Evolutionary conservation across 2,888 invertebrate species (phyloP), one percentile per base, ranked within the genome.

Genomic region (Ichneumon xanthorius): DNA sequence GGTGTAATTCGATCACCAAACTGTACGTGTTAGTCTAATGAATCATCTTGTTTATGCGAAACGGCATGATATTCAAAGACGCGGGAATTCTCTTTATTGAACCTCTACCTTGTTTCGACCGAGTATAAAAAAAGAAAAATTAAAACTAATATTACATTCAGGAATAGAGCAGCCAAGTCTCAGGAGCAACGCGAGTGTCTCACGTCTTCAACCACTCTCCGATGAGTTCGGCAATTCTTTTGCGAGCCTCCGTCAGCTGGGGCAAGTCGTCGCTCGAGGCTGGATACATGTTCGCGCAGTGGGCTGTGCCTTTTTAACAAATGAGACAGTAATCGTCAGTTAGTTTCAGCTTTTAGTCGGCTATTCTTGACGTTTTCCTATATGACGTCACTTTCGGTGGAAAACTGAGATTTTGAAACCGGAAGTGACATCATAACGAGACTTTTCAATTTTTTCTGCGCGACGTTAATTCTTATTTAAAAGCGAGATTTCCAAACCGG

Each of bases 251-350:
- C 50, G 94, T 95, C 84, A 98, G 94, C 79, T 96, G 95, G 0
- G 96, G 96, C 4, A 95, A 94, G 94, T 99, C 98, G 0, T 94
- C 92, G 0, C 95, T 94, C 7, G 95, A 94, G 6, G 96, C 94
- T 40, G 98, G 98, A 92, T 98, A 98, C 98, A 98, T 98, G 92
- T 98, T 97, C 0, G 98, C 98, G 94, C 98, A 99, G 93, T 99
- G 98, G 6, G 98, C 98, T n/a, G 98, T 98, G 58, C 98, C 98
- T 97, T 91, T 97, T 91, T 2, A 94, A 93, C 75, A 19, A 72
- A 84, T 48, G 63, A 86, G 37, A 48, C 1, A 5, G 19, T 19
- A 37, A 33, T 63, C 1, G 45, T 7, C 0, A n/a, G 33, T 30
- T 14, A 50, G 16, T 63, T 58, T 22, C 4, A 11, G 22, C 9